phyloP scores from a whole-genome alignment of 2,797 vertebrate genomes.

The Scolopax bukidnonensis region DNA sequence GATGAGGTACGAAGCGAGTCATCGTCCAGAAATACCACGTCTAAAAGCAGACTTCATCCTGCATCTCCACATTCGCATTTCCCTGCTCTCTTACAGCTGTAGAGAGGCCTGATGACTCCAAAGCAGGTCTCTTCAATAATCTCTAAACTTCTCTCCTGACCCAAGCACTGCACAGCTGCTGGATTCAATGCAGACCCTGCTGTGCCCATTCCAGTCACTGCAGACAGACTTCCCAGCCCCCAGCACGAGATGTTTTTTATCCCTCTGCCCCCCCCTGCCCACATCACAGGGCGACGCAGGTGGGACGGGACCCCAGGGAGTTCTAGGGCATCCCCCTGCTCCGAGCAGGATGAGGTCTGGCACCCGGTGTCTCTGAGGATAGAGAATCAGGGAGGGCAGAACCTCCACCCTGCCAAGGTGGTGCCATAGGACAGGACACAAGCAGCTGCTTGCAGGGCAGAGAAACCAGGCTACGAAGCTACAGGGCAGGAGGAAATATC shows the following conservation, averaged over 20 bases:
- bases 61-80: not conserved
- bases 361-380: rapidly evolving
- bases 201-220: not conserved
- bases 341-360: not conserved
- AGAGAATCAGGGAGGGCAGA: not conserved
- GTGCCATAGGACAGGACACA: not conserved
- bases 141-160: not conserved
- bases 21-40: slow-evolving; percentile 29
- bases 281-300: not conserved
- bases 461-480: not conserved
- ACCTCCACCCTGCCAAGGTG: not conserved
- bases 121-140: not conserved
- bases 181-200: not conserved
- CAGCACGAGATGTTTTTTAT: not conserved
- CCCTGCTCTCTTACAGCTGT: not conserved
- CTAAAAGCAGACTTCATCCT: slow-evolving; percentile 18
- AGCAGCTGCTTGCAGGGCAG: not conserved
- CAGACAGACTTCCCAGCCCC: not conserved
- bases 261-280: not conserved
- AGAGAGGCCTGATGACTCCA: not conserved
- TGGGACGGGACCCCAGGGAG: not conserved
- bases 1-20: slow-evolving; percentile 41
- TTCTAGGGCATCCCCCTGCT: not conserved
- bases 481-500: not conserved
- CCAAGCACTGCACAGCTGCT: not conserved